These are phyloP conservation scores for Hephaestus fuliginosus DNA, from an alignment of 2,797 vertebrate genomes.

Conservation along the genomic window DNA sequence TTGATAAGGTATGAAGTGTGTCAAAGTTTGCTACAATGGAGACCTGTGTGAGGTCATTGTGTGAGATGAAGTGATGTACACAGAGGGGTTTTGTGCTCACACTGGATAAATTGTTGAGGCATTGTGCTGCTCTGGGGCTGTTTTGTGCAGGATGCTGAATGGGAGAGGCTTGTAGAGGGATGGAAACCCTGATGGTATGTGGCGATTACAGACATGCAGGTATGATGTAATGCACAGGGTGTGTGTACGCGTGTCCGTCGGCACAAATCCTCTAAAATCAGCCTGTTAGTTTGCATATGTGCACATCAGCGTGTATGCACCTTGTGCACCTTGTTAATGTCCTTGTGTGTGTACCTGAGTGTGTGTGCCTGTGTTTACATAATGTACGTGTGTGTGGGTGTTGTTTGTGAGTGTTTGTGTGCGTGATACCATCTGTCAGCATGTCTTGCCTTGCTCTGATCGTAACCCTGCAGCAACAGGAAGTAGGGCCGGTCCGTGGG, in stretches of 20 bases:
- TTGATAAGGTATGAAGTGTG: conserved; percentile 85
- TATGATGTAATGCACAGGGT: conserved; percentile 84
- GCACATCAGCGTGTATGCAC: conserved; percentile 42
- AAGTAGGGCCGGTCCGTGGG: conserved; percentile 93
- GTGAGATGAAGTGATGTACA: conserved; percentile 79
- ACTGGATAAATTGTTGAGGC: conserved; percentile 72
- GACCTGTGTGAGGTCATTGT: conserved; percentile 88
- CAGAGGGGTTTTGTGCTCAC: conserved; percentile 72
- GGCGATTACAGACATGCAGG: conserved; percentile 87
- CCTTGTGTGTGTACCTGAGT: conserved; percentile 2
- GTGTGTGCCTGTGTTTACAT: not conserved
- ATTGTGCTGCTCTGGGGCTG: conserved; percentile 79
- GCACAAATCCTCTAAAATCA: conserved; percentile 41
- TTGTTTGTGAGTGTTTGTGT: conserved; percentile 46
- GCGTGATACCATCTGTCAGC: conserved; percentile 76
- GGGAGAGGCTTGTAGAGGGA: conserved; percentile 73
- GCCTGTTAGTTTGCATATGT: conserved; percentile 36
- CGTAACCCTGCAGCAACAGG: conserved; percentile 92
- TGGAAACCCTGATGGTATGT: conserved; percentile 87
- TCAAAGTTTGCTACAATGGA: conserved; percentile 86
- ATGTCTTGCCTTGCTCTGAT: conserved; percentile 92
- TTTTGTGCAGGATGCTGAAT: conserved; percentile 83
- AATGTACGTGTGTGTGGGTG: conserved; percentile 28
- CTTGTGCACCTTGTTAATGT: conserved; percentile 35
- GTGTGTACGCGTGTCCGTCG: conserved; percentile 55